Percentiles rank a stretch among this genome's conserved stretches.
These are phyloP conservation scores for Fringilla coelebs DNA, from an alignment of 2,797 vertebrate species.

Conservation along the genomic window DNA sequence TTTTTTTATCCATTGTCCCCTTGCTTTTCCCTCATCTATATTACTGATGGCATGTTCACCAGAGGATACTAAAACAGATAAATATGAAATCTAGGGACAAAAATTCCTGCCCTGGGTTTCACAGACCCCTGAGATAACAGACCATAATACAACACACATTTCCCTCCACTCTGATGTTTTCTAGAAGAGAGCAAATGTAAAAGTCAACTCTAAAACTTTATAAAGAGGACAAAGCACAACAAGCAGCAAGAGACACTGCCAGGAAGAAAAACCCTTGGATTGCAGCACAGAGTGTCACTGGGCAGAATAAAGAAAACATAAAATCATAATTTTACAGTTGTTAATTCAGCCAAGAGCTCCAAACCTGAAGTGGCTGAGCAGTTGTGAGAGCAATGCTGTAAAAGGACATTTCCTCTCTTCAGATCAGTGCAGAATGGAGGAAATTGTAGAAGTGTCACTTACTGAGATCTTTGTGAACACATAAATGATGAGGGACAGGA, in stretches of 20 bases:
- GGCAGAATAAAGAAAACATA: not conserved
- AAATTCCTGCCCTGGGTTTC: not conserved
- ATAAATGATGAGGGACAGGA: conserved; percentile 87
- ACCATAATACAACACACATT: not conserved
- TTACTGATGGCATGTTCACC: not conserved
- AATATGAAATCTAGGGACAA: not conserved
- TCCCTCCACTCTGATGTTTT: not conserved
- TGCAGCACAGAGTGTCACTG: not conserved
- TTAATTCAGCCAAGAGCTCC: not conserved
- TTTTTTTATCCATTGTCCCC: not conserved
- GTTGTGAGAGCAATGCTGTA: not conserved
- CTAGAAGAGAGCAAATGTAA: not conserved
- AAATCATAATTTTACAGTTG: not conserved
- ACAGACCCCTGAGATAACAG: not conserved
- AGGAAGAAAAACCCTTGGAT: not conserved
- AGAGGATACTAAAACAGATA: not conserved
- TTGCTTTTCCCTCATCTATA: not conserved
- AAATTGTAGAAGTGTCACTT: conserved; percentile 66
- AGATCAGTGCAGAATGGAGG: not conserved
- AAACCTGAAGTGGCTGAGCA: not conserved
- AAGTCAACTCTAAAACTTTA: not conserved
- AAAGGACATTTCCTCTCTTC: not conserved
- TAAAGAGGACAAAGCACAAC: not conserved
- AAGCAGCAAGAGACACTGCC: not conserved
- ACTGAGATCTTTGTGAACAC: conserved; percentile 93